A percentile compares a stretch with the other conserved stretches of the same genome.
These are phyloP conservation scores for Thaumetopoea pityocampa DNA, from an alignment of 1,140 invertebrate species.

Conservation along the genomic window DNA sequence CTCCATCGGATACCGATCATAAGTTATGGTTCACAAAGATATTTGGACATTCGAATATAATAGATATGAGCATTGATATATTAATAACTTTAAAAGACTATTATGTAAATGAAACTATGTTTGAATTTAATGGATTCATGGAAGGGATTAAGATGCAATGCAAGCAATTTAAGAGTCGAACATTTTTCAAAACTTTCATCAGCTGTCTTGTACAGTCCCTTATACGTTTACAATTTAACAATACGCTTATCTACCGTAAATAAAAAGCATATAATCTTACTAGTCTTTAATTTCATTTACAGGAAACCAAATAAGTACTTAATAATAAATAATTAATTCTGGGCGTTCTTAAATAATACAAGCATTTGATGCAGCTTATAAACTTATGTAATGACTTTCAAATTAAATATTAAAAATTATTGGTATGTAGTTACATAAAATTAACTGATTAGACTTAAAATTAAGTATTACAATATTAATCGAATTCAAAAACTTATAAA, in stretches of 20 bases:
- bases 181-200: neutral
- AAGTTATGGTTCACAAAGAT: slow-evolving; percentile 1
- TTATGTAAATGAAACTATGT: slow-evolving; percentile 11
- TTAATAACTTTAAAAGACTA: neutral
- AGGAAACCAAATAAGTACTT: no score
- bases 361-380: no score
- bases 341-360: no score
- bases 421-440: no score
- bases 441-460: no score
- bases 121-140: slow-evolving; percentile 2
- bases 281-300: no score
- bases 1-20: no score
- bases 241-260: neutral
- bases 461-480: no score
- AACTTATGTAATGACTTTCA: no score
- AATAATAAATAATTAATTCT: no score
- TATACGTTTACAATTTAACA: neutral
- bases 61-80: slow-evolving; percentile 1
- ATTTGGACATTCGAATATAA: neutral
- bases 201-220: neutral
- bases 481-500: no score
- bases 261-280: slow-evolving; percentile 6
- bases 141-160: neutral
- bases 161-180: neutral
- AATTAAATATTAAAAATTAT: no score